These are phyloP conservation scores for Macropis europaea DNA, from an alignment of 2,888 invertebrate species.

Conservation along the genomic window DNA sequence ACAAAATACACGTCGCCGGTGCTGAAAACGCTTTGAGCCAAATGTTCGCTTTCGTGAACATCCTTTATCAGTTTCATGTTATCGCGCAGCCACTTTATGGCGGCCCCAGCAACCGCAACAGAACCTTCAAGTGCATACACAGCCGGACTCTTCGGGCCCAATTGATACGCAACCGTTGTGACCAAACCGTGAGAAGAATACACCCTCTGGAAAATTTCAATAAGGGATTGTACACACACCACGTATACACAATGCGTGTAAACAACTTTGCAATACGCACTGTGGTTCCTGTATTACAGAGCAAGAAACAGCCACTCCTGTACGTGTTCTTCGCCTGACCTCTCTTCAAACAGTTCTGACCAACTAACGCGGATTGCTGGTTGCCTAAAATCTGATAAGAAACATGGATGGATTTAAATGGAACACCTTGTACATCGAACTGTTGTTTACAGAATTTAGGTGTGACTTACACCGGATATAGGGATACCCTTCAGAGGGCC, in stretches of 20 bases:
- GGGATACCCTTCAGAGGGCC: slow-evolving; percentile 87
- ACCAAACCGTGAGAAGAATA: slow-evolving; percentile 93
- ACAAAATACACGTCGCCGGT: slow-evolving; percentile 99
- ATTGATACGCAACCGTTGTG: slow-evolving; percentile 94
- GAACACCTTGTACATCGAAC: too few relatives aligned
- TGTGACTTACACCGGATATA: slow-evolving; percentile 83
- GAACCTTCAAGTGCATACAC: slow-evolving; percentile 98
- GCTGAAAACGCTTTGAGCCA: slow-evolving; percentile 90
- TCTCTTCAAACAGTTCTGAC: slow-evolving; percentile 92
- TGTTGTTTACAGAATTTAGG: slow-evolving; percentile 33
- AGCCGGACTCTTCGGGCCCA: slow-evolving; percentile 90
- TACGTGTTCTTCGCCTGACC: slow-evolving; percentile 98
- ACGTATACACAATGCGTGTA: background rate
- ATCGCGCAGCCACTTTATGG: slow-evolving; percentile 95
- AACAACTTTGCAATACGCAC: slow-evolving; percentile 72
- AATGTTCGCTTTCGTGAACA: slow-evolving; percentile 84
- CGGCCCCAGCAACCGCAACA: slow-evolving; percentile 95
- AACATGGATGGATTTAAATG: too few relatives aligned
- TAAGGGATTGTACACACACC: background rate
- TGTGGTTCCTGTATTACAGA: slow-evolving; percentile 95
- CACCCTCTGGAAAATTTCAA: slow-evolving; percentile 82
- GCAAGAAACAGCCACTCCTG: slow-evolving; percentile 95
- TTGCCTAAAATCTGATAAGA: slow-evolving; percentile 91
- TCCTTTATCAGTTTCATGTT: slow-evolving; percentile 92
- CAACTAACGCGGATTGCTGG: slow-evolving; percentile 96